A percentile compares a stretch with the other conserved stretches of the same genome.
Conservation (phyloP, 2,888 invertebrate genomes). For the Watsonalla cultraria region DNA sequence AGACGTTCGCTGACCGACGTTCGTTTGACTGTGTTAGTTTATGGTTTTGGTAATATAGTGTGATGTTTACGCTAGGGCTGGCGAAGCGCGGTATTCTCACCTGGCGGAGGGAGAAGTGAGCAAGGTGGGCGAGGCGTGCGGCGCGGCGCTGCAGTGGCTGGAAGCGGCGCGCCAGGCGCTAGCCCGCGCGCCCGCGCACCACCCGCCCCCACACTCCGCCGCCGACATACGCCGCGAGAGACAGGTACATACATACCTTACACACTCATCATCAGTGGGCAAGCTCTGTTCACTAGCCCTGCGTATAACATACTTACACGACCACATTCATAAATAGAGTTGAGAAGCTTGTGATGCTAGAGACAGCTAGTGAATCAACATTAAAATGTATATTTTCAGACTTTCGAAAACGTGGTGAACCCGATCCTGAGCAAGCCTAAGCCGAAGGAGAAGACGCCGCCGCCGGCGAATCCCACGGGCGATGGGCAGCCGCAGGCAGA, state of each 20-base stretch:
- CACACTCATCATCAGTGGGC: neutral
- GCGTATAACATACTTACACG: too few species aligned
- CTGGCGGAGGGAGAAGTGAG: constrained; percentile 89
- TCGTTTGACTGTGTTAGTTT: too few species aligned
- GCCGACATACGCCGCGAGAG: constrained; percentile 89
- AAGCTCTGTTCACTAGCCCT: too few species aligned
- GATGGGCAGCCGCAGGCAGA: constrained; percentile 40
- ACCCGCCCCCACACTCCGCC: constrained; percentile 87
- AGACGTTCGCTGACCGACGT: too few species aligned
- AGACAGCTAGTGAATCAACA: neutral
- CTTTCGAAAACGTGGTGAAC: constrained; percentile 77
- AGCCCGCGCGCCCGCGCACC: constrained; percentile 79
- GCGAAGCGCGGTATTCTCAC: constrained; percentile 88
- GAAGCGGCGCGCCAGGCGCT: constrained; percentile 86
- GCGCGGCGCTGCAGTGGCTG: constrained; percentile 88
- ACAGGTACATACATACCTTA: constrained; percentile 73
- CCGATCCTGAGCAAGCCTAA: constrained; percentile 94
- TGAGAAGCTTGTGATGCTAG: too few species aligned
- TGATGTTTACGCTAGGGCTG: constrained; percentile 55
- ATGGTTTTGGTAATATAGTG: neutral
- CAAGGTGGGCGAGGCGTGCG: constrained; percentile 83
- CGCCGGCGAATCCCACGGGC: constrained; percentile 51
- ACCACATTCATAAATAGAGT: too few species aligned
- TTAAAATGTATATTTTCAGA: constrained; percentile 57
- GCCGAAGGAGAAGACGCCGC: constrained; percentile 84